phyloP scores from a whole-genome alignment of 2,113 vertebrate genomes.

The Siphamia tubifer region DNA sequence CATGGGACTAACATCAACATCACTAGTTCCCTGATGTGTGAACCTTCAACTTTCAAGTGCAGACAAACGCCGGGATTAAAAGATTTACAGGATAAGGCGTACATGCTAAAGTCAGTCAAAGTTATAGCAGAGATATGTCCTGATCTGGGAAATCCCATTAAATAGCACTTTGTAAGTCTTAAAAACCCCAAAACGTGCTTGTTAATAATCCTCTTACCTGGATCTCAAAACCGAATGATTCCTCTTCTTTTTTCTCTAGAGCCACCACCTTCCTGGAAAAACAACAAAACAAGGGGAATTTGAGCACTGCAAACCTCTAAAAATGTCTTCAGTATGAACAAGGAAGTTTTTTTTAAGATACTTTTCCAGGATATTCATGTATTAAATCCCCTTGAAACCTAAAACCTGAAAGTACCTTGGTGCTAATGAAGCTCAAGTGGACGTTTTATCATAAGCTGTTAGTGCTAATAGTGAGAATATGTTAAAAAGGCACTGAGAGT shows the following conservation, averaged over 20 bases:
- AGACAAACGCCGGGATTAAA: conserved; percentile 11
- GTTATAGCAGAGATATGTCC: background rate
- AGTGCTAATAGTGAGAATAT: background rate
- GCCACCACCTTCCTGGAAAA: conserved; percentile 85
- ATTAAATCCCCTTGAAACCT: too few relatives aligned
- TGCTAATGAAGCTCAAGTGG: too few relatives aligned
- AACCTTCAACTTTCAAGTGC: conserved; percentile 9
- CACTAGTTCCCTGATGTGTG: background rate
- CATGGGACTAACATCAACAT: conserved; percentile 45
- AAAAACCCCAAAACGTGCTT: background rate
- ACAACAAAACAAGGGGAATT: background rate
- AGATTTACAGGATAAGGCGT: conserved; percentile 13
- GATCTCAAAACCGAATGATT: conserved; percentile 95
- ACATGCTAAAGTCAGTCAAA: background rate
- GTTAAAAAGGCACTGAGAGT: too few relatives aligned
- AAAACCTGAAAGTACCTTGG: too few relatives aligned
- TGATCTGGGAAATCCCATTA: conserved; percentile 14
- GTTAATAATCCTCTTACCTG: conserved; percentile 84
- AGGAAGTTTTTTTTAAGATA: too few relatives aligned
- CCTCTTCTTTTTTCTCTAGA: conserved; percentile 87
- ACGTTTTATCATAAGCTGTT: background rate
- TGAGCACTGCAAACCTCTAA: too few relatives aligned
- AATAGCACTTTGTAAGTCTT: background rate
- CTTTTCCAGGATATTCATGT: too few relatives aligned
- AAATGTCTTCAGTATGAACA: too few relatives aligned